phyloP scores from a whole-genome alignment of 2,797 vertebrate species.

The Sphenodon punctatus region DNA sequence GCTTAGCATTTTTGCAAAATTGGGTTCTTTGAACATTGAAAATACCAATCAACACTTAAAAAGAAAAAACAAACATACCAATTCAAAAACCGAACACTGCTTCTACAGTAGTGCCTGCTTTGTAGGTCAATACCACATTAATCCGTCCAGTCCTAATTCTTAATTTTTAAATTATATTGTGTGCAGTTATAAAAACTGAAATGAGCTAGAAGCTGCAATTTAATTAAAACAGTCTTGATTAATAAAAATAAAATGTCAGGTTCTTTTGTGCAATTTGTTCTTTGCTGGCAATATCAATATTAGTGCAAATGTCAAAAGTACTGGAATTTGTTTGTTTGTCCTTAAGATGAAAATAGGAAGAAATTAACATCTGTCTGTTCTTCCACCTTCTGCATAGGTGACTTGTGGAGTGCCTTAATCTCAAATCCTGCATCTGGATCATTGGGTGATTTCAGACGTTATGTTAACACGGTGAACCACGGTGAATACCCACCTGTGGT shows the following conservation, averaged over 20 bases:
- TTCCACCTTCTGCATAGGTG: not conserved
- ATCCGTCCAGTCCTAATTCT: not conserved
- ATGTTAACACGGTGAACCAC: no score
- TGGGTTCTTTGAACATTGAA: no score
- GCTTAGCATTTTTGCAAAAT: no score
- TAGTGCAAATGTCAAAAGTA: constrained; percentile 48
- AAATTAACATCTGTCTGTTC: constrained; percentile 35
- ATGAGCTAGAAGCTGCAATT: constrained; percentile 39
- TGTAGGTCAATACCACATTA: not conserved
- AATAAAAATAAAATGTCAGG: constrained; percentile 61
- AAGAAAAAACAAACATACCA: not conserved
- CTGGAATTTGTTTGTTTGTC: constrained; percentile 44
- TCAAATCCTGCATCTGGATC: no score
- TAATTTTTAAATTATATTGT: not conserved
- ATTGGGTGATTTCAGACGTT: no score
- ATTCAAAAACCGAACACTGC: not conserved
- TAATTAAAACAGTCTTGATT: constrained; percentile 52
- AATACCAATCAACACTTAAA: not conserved
- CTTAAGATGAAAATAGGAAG: constrained; percentile 47
- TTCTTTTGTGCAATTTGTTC: constrained; percentile 44
- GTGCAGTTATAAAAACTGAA: not conserved
- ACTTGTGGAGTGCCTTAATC: no score
- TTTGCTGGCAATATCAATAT: constrained; percentile 41
- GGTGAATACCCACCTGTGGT: no score
- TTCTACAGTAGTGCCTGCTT: not conserved